A percentile compares a stretch with the other conserved stretches of the same genome.
Conservation (phyloP, 2,888 invertebrate genomes). For the Carcina quercana region DNA sequence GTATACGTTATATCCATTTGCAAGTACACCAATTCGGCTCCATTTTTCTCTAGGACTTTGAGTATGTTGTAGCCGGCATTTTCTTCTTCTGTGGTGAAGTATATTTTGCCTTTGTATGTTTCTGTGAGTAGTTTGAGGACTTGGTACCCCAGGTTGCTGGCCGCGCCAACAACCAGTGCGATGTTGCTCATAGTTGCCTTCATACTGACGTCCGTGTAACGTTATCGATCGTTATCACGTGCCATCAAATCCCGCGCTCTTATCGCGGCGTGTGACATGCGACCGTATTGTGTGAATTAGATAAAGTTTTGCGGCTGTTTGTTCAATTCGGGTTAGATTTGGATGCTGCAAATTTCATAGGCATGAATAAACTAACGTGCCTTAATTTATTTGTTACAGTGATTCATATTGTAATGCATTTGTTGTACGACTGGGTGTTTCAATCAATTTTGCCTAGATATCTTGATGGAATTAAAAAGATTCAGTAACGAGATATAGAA, state of each 20-base stretch:
- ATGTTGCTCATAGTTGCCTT: conserved; percentile 53
- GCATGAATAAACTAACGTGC: neutral
- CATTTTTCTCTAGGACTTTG: conserved; percentile 38
- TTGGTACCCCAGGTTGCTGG: conserved; percentile 60
- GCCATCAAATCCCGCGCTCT: conserved; percentile 32
- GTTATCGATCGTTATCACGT: too few species aligned
- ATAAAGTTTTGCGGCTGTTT: conserved; percentile 27
- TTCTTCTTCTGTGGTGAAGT: conserved; percentile 61
- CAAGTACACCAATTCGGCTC: conserved; percentile 37
- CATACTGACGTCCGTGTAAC: too few species aligned
- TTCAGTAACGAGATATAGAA: too few species aligned
- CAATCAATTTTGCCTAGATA: too few species aligned
- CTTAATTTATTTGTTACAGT: too few species aligned
- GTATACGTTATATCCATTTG: conserved; percentile 63
- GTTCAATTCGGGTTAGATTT: neutral
- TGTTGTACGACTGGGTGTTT: too few species aligned
- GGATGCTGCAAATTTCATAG: neutral
- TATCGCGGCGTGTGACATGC: conserved; percentile 44
- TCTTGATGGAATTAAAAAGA: too few species aligned
- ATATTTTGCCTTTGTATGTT: conserved; percentile 51
- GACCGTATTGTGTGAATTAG: conserved; percentile 33
- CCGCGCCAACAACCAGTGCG: conserved; percentile 58
- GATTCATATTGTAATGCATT: too few species aligned
- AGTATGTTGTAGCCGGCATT: conserved; percentile 47
- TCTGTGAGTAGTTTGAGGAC: conserved; percentile 48